phyloP scores from a whole-genome alignment of 2,113 vertebrate genomes.

The Uria lomvia region DNA sequence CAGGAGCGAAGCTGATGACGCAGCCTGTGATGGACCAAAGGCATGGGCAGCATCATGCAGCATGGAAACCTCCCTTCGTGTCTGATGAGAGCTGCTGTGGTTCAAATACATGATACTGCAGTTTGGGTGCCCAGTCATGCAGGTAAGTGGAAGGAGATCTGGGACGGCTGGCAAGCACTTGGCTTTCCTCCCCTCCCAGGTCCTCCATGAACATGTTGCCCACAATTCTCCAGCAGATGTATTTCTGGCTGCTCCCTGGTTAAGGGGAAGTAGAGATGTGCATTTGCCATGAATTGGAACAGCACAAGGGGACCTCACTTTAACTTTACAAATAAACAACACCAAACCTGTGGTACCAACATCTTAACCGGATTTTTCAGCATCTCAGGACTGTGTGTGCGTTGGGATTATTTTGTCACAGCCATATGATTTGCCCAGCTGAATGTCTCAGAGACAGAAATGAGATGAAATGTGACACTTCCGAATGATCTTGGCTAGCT shows the following conservation, averaged over 20 bases:
- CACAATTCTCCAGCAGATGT: background rate
- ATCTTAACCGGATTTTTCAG: background rate
- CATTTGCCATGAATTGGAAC: background rate
- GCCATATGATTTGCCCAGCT: background rate
- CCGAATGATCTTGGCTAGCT: background rate
- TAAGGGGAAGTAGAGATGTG: background rate
- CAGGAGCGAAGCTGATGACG: rapidly evolving
- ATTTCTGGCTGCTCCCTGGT: background rate
- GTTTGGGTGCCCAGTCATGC: background rate
- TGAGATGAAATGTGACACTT: background rate
- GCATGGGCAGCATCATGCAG: rapidly evolving
- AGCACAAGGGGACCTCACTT: background rate
- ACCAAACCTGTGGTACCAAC: rapidly evolving
- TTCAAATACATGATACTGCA: rapidly evolving
- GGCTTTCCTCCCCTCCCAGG: background rate
- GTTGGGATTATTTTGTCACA: background rate
- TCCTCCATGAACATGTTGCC: rapidly evolving
- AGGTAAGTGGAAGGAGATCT: background rate
- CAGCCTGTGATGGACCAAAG: background rate
- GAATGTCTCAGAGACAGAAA: background rate
- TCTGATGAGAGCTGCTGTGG: background rate
- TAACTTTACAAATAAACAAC: background rate
- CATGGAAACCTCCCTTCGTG: rapidly evolving
- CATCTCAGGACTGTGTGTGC: rapidly evolving
- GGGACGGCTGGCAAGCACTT: rapidly evolving